These are phyloP conservation scores for Araneus ventricosus DNA, from an alignment of 1,140 invertebrate genomes.

Conservation along the genomic window DNA sequence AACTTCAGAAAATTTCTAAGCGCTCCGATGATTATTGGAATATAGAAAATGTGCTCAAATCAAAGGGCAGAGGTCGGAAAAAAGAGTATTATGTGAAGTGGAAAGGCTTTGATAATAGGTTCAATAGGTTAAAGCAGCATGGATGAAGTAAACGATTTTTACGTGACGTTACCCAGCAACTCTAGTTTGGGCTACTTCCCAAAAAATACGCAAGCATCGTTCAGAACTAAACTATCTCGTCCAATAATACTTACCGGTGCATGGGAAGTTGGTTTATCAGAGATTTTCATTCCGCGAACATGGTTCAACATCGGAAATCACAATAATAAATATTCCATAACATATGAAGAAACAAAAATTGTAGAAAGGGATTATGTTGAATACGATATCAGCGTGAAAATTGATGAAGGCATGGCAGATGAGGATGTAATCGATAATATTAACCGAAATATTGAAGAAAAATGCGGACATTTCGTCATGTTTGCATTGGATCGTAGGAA, in stretches of 20 bases:
- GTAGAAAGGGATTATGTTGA: neutral
- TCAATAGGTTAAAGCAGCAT: no score
- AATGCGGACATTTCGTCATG: neutral
- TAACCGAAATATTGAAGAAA: no score
- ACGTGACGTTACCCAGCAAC: no score
- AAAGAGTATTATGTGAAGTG: no score
- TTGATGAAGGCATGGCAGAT: no score
- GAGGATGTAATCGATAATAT: neutral
- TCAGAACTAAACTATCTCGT: neutral
- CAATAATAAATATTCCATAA: no score
- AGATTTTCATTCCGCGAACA: neutral
- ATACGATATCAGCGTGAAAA: neutral
- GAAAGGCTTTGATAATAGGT: no score
- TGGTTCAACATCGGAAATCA: no score
- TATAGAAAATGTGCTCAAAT: no score
- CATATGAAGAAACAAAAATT: neutral
- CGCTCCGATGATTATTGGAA: neutral
- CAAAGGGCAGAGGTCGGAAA: no score
- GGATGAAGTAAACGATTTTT: no score
- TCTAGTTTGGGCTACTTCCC: constrained; percentile 6
- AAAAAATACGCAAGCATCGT: constrained; percentile 18
- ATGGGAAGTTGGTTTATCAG: neutral
- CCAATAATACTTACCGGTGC: neutral
- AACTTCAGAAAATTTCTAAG: neutral
- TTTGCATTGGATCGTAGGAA: neutral